Percentiles rank a stretch among this genome's conserved stretches.
Evolutionary conservation across 2,797 vertebrate genomes (phyloP).

Genomic region (Poliocrania exsul): DNA sequence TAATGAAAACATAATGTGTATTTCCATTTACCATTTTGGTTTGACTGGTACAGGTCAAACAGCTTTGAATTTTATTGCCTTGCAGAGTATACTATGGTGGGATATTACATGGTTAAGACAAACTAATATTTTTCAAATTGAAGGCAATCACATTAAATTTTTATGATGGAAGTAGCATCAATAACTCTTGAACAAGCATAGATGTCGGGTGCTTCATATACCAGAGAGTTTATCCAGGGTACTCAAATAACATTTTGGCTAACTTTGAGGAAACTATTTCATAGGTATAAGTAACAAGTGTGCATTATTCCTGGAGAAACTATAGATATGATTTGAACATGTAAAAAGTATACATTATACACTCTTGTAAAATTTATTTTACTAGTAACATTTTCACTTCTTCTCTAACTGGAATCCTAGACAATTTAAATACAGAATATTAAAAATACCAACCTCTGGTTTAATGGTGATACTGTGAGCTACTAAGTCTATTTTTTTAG

Average conservation of each 20-base stretch:
- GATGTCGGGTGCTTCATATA: neutral
- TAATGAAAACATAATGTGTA: slow-evolving; percentile 25
- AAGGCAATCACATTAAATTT: neutral
- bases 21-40: slow-evolving; percentile 20
- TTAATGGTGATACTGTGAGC: neutral
- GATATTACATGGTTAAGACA: neutral
- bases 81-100: neutral
- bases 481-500: neutral
- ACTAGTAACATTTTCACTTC: neutral
- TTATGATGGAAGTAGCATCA: neutral
- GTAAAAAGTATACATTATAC: neutral
- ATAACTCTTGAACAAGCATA: slow-evolving; percentile 2
- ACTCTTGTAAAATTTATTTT: neutral
- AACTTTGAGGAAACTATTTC: neutral
- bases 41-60: slow-evolving; percentile 3
- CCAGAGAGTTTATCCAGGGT: neutral
- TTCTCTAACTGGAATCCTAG: neutral
- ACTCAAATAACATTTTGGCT: neutral
- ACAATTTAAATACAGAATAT: neutral
- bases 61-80: neutral
- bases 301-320: neutral
- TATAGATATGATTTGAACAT: neutral
- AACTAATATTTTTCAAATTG: neutral
- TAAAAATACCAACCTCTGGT: neutral
- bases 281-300: neutral